phyloP scores from a whole-genome alignment of 2,113 vertebrate genomes.

The Neogobius melanostomus region DNA sequence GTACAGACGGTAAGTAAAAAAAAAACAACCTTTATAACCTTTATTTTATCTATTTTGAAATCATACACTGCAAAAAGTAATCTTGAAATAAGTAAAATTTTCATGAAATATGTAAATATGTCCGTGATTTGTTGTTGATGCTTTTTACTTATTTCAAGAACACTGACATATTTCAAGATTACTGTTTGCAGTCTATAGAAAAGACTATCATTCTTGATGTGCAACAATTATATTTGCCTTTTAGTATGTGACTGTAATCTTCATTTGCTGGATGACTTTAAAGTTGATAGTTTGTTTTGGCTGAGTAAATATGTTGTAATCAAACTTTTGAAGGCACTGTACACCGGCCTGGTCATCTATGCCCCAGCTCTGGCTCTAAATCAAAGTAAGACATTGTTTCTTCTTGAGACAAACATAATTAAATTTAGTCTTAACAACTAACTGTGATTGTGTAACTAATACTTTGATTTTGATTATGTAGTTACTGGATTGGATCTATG shows the following conservation, averaged over 20 bases:
- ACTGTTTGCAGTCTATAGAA: too few species aligned
- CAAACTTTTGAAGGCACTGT: constrained; percentile 70
- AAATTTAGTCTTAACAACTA: not conserved
- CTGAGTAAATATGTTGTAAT: constrained; percentile 48
- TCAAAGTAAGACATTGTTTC: constrained; percentile 71
- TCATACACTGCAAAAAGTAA: not conserved
- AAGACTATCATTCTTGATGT: not conserved
- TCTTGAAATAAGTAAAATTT: too few species aligned
- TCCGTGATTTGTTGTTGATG: too few species aligned
- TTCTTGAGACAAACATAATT: not conserved
- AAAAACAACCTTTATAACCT: not conserved
- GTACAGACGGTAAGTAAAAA: constrained; percentile 78
- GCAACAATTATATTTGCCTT: not conserved
- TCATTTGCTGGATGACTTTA: constrained; percentile 25
- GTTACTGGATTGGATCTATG: constrained; percentile 81
- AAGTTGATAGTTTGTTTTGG: constrained; percentile 11
- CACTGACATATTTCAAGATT: too few species aligned
- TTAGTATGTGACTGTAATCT: constrained; percentile 15
- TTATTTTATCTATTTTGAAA: not conserved
- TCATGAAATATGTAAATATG: too few species aligned
- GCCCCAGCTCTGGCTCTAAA: constrained; percentile 83
- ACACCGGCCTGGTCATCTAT: constrained; percentile 82
- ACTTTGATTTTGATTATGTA: constrained; percentile 32
- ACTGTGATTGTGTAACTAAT: too few species aligned
- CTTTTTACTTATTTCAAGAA: too few species aligned